phyloP scores from a whole-genome alignment of 2,797 vertebrate genomes.

The Lateolabrax maculatus region DNA sequence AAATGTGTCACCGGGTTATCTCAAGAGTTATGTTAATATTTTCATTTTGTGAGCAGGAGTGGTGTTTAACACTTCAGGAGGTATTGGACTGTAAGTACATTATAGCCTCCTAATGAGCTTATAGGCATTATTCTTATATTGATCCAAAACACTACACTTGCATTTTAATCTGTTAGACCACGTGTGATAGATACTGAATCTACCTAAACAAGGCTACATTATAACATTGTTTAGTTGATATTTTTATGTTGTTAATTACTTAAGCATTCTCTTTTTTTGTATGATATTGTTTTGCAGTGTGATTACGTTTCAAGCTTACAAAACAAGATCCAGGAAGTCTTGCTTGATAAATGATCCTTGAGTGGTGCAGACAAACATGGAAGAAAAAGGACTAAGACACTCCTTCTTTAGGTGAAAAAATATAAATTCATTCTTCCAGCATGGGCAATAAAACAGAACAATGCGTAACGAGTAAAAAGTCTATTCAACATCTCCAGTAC shows the following conservation, averaged over 20 bases:
- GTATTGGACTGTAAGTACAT: slow-evolving; percentile 40
- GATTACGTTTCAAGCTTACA: background rate
- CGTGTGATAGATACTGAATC: background rate
- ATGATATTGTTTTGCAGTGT: background rate
- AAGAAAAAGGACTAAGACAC: too few relatives aligned
- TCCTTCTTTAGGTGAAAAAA: too few relatives aligned
- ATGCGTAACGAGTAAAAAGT: too few relatives aligned
- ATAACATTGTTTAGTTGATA: background rate
- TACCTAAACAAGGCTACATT: background rate
- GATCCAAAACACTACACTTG: slow-evolving; percentile 49
- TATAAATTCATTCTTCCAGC: too few relatives aligned
- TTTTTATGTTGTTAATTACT: background rate
- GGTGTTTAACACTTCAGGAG: background rate
- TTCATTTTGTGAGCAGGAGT: background rate
- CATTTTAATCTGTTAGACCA: slow-evolving; percentile 42
- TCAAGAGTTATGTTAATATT: background rate
- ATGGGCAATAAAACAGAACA: too few relatives aligned
- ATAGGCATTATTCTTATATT: slow-evolving; percentile 40
- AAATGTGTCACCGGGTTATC: background rate
- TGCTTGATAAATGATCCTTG: too few relatives aligned
- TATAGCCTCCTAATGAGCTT: slow-evolving; percentile 44
- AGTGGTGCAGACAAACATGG: too few relatives aligned
- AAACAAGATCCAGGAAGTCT: too few relatives aligned
- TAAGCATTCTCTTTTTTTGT: background rate
- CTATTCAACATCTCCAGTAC: too few relatives aligned